Evolutionary conservation across 2,797 vertebrate genomes (phyloP), one percentile per base, ranked within the genome.

Genomic region (Schizothorax lantsangensis): DNA sequence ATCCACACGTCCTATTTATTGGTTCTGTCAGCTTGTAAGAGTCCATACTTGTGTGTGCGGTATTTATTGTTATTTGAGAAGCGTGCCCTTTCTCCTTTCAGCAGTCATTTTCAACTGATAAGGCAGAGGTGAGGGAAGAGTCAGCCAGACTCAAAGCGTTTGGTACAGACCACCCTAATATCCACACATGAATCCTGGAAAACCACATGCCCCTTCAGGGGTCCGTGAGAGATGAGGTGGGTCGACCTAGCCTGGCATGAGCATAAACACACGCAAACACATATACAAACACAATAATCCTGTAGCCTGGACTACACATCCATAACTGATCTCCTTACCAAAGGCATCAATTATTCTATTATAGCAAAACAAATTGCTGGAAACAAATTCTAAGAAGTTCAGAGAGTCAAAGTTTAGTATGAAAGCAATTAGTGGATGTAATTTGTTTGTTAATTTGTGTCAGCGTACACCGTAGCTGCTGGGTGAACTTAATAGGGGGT

Each of bases 91-190:
- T 84, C 73, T 83, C 86, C 81, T 64, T 68, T 83, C 52, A 83
- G 83, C 87, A 88, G 87, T 69, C 74, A 66, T 74, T 82, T 79
- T 74, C 82, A 73, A 26, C 33, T 85, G 89, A 88, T 90, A 88
- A 88, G 84, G 45, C 85, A 69, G 85, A 90, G 87, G 87, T 90
- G 87, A 87, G 79, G 79, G 83, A 59, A 83, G 75, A 86, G 86
- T 88, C 81, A 86, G 84, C 59, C 81, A 87, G 86, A 84, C 49
- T 87, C 69, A n/a, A 36, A 79, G 81, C 43, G 14, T 81, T 79
- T 69, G 64, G 73, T 79, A 62, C 21, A 84, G 66, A 79, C 74
- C 74, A 79, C 81, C 75, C 69, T 57, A 49, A 83, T 54, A 62
- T 84, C 62, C 80, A 66, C 81, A 79, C 49, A 87, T 43, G 64